These are phyloP conservation scores for Chiridota heheva DNA, from an alignment of 35 echinoderm and acorn worm genomes.

Conservation along the genomic window DNA sequence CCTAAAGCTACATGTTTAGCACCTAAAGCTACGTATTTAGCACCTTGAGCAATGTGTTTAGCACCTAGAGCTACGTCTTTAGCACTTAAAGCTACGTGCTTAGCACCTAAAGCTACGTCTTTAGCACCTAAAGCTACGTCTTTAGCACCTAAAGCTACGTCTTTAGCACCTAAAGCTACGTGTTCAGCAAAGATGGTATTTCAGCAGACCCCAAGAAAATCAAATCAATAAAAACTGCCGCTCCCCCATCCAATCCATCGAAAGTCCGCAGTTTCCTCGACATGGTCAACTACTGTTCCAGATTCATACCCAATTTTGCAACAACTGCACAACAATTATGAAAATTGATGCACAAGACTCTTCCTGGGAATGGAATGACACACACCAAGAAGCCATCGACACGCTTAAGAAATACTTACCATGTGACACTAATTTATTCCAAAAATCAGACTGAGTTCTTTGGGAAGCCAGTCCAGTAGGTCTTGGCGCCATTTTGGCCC, in stretches of 20 bases:
- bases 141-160: too few species aligned
- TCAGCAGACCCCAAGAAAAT: conserved; percentile 30
- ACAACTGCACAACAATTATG: conserved; percentile 39
- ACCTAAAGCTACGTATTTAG: too few species aligned
- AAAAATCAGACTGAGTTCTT: conserved; percentile 31
- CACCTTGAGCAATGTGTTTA: too few species aligned
- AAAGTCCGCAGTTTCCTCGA: conserved; percentile 48
- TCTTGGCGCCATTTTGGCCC: conserved; percentile 18
- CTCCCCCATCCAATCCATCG: not conserved
- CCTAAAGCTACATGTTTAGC: too few species aligned
- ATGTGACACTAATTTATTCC: conserved; percentile 30
- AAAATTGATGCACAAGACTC: too few species aligned
- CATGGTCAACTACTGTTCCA: conserved; percentile 62
- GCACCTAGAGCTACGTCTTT: too few species aligned
- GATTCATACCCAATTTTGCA: conserved; percentile 51
- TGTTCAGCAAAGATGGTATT: not conserved
- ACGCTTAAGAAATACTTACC: conserved; percentile 1
- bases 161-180: not conserved
- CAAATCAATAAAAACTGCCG: not conserved
- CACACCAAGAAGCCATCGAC: conserved; percentile 23
- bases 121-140: too few species aligned
- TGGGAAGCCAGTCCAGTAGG: conserved; percentile 45
- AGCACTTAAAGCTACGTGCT: too few species aligned
- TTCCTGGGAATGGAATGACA: conserved; percentile 43
- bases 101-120: too few species aligned